These are phyloP conservation scores for Botia almorhae DNA, from an alignment of 2,797 vertebrate genomes.

Conservation along the genomic window DNA sequence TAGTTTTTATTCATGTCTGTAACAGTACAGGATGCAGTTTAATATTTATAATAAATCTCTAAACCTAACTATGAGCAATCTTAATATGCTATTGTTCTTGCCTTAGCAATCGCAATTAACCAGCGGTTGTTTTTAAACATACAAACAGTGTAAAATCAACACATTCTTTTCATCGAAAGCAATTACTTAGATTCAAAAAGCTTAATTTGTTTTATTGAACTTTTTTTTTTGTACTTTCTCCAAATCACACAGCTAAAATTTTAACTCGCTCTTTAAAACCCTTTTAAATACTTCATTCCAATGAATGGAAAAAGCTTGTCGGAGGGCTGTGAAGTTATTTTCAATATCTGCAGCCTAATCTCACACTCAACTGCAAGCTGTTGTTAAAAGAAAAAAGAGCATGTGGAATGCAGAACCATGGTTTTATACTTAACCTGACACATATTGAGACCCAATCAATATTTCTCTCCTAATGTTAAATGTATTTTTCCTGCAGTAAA, in stretches of 20 bases:
- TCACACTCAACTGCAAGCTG: conserved; percentile 1
- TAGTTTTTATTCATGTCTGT: background rate
- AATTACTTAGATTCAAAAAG: background rate
- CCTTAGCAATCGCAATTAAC: background rate
- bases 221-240: background rate
- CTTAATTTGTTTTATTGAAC: no score
- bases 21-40: background rate
- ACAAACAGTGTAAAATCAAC: background rate
- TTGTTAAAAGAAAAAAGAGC: background rate
- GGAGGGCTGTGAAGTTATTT: conserved; percentile 1
- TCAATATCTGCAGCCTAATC: background rate
- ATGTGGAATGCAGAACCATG: background rate
- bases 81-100: background rate
- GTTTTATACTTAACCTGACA: background rate
- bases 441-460: conserved; percentile 1
- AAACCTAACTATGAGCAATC: no score
- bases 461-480: conserved; percentile 12
- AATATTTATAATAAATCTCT: background rate
- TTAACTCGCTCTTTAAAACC: background rate
- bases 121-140: background rate
- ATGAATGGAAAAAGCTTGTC: conserved; percentile 30
- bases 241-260: background rate
- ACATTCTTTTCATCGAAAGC: background rate
- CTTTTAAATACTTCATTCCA: conserved; percentile 33
- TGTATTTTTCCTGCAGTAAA: conserved; percentile 10